Evolutionary conservation across 2,888 invertebrate genomes (phyloP).

Genomic region (Phanerotoma sp.): DNA sequence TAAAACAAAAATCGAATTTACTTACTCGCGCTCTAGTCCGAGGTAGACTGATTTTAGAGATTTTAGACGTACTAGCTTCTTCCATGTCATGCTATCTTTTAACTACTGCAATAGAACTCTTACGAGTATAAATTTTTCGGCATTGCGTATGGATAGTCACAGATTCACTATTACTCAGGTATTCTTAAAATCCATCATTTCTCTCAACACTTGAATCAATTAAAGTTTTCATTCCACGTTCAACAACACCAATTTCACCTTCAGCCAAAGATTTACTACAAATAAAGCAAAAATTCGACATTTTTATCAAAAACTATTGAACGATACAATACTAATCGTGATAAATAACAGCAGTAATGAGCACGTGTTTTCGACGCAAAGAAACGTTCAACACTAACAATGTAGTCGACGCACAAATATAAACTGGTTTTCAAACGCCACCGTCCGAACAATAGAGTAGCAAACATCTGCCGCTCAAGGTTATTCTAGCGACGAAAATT

Average conservation of each 20-base stretch:
- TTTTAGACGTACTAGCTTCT: slow-evolving; percentile 15
- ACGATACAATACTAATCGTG: slow-evolving; percentile 6
- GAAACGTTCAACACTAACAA: background rate
- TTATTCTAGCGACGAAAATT: background rate
- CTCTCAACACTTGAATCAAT: slow-evolving; percentile 24
- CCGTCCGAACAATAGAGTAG: background rate
- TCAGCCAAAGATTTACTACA: slow-evolving; percentile 8
- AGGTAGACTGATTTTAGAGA: slow-evolving; percentile 12
- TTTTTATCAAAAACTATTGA: background rate
- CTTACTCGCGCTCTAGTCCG: slow-evolving; percentile 12
- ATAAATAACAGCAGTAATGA: background rate
- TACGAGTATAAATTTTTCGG: slow-evolving; percentile 16
- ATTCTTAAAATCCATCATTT: slow-evolving; percentile 14
- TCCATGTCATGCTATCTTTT: slow-evolving; percentile 14
- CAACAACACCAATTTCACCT: slow-evolving; percentile 13
- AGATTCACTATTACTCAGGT: slow-evolving; percentile 14
- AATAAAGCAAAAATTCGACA: slow-evolving; percentile 11
- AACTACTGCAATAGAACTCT: slow-evolving; percentile 5
- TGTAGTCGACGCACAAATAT: background rate
- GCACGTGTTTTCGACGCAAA: background rate
- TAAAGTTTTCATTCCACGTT: slow-evolving; percentile 14
- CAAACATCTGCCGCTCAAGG: background rate
- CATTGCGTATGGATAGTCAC: slow-evolving; percentile 14
- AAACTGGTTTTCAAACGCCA: background rate
- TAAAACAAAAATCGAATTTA: background rate